Evolutionary conservation across 2,797 vertebrate genomes (phyloP).

Genomic region (Tauraco hartlaubi): DNA sequence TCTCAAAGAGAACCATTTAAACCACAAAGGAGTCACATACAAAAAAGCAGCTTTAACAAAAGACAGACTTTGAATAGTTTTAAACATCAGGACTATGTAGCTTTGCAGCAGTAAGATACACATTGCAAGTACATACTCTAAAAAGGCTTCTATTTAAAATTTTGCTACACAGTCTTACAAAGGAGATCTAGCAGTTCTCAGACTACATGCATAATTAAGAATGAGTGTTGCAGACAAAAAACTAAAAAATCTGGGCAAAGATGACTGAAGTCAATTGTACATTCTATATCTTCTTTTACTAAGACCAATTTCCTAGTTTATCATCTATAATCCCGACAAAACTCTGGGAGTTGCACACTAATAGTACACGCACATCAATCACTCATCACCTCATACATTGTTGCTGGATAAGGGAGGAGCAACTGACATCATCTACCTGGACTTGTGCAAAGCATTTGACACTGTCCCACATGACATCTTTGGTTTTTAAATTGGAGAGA

Average conservation of each 20-base stretch:
- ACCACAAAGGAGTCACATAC: slow-evolving; percentile 33
- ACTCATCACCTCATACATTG: too few species aligned
- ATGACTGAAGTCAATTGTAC: not conserved
- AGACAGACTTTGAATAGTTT: slow-evolving; percentile 51
- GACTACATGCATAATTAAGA: not conserved
- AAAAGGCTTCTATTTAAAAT: not conserved
- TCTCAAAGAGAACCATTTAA: slow-evolving; percentile 53
- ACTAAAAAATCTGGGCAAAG: not conserved
- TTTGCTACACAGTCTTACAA: not conserved
- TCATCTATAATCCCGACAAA: not conserved
- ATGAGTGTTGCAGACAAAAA: not conserved
- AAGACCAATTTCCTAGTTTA: not conserved
- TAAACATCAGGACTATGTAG: slow-evolving; percentile 54
- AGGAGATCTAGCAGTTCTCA: not conserved
- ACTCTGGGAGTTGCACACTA: not conserved
- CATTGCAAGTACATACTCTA: not conserved
- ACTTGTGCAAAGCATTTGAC: too few species aligned
- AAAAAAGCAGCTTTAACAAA: slow-evolving; percentile 60
- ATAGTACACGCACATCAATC: not conserved
- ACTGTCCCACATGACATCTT: too few species aligned
- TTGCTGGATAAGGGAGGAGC: too few species aligned
- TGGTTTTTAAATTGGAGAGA: too few species aligned
- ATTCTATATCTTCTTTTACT: not conserved
- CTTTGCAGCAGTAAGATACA: slow-evolving; percentile 19
- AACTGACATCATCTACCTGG: too few species aligned